phyloP scores from a whole-genome alignment of 2,113 vertebrate species.

The Brachyistius frenatus region DNA sequence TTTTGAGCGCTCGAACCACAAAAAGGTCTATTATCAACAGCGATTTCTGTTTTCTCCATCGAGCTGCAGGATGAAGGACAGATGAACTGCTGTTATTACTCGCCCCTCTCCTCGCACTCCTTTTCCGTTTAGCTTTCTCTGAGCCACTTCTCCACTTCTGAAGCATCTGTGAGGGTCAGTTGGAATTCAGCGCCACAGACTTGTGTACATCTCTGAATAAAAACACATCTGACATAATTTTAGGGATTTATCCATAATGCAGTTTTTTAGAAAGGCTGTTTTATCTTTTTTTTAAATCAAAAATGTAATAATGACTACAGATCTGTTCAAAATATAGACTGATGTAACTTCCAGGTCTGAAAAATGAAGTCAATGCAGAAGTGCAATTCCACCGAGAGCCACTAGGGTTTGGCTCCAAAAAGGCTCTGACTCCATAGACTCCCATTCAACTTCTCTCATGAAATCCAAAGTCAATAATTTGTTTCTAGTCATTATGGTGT shows the following conservation, averaged over 20 bases:
- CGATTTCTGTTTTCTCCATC: constrained; percentile 7
- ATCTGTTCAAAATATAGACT: too few species aligned
- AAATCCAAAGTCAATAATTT: too few species aligned
- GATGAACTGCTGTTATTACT: neutral
- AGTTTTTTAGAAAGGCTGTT: too few species aligned
- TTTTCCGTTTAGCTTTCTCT: constrained; percentile 2
- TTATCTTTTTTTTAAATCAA: too few species aligned
- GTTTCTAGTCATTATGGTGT: too few species aligned
- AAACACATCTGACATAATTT: neutral
- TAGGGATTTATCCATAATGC: neutral
- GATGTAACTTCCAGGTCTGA: too few species aligned
- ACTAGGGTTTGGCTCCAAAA: too few species aligned
- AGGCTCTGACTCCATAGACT: too few species aligned
- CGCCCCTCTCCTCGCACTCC: neutral
- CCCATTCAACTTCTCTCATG: too few species aligned
- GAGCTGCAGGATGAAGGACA: constrained; percentile 1
- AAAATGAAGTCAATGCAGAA: too few species aligned
- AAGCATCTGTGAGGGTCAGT: neutral
- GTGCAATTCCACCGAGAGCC: too few species aligned
- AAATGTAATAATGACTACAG: too few species aligned
- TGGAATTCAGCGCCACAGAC: neutral
- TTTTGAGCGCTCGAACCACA: neutral
- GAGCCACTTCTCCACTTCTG: constrained; percentile 3
- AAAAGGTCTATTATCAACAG: neutral
- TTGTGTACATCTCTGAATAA: neutral